These are phyloP conservation scores for Lithophane socia DNA, from an alignment of 2,888 invertebrate genomes.

Conservation along the genomic window DNA sequence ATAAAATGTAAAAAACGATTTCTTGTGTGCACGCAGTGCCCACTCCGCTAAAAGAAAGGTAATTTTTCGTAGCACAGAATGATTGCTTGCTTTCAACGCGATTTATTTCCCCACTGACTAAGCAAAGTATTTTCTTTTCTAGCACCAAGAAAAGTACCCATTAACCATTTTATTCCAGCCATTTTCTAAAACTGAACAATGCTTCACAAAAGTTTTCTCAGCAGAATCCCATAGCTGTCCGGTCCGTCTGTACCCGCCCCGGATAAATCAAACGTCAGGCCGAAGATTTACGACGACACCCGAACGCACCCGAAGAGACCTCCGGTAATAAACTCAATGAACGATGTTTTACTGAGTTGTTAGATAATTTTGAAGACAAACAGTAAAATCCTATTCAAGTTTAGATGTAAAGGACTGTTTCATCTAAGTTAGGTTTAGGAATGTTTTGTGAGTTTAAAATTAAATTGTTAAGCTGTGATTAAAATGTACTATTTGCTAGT, in stretches of 20 bases:
- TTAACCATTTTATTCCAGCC: slow-evolving; percentile 49
- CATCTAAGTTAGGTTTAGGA: slow-evolving; percentile 22
- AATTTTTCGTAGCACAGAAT: background rate
- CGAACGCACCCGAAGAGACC: slow-evolving; percentile 57
- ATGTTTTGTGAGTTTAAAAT: slow-evolving; percentile 29
- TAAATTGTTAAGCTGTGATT: slow-evolving; percentile 38
- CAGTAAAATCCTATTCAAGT: slow-evolving; percentile 52
- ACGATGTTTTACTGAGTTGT: slow-evolving; percentile 50
- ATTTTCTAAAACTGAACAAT: slow-evolving; percentile 53
- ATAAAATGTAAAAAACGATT: background rate
- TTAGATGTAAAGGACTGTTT: slow-evolving; percentile 26
- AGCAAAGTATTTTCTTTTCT: slow-evolving; percentile 28
- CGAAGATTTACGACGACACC: slow-evolving; percentile 70
- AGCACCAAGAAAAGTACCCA: slow-evolving; percentile 38
- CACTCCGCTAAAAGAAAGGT: background rate
- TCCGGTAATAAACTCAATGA: slow-evolving; percentile 58
- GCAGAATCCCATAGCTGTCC: slow-evolving; percentile 59
- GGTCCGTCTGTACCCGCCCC: slow-evolving; percentile 55
- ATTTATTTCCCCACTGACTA: slow-evolving; percentile 51
- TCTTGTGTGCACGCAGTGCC: slow-evolving; percentile 6
- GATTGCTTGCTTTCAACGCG: slow-evolving; percentile 5
- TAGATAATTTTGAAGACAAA: slow-evolving; percentile 62
- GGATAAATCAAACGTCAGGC: slow-evolving; percentile 71
- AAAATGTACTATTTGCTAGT: slow-evolving; percentile 10
- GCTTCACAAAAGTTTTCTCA: slow-evolving; percentile 55